A percentile compares a stretch with the other conserved stretches of the same genome.
Evolutionary conservation across 53 echinoderm and acorn worm species (phyloP).

Genomic region (Apostichopus leukothele): DNA sequence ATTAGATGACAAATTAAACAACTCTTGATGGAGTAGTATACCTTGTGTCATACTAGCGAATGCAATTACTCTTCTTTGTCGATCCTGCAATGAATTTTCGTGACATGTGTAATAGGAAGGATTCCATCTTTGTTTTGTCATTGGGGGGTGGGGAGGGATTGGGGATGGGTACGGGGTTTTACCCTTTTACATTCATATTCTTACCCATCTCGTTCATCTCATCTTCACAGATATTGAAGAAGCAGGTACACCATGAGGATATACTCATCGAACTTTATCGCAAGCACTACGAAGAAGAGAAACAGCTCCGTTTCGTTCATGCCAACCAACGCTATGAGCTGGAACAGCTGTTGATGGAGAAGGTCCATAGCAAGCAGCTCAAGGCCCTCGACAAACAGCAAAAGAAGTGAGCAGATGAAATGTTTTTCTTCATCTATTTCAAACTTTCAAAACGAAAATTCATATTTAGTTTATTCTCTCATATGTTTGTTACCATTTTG

Average conservation of each 20-base stretch:
- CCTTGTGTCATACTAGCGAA: no score
- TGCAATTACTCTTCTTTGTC: no score
- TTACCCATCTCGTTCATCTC: background rate
- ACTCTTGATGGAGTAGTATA: no score
- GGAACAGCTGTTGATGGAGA: constrained; percentile 74
- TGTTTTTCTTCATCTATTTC: background rate
- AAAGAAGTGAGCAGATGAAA: constrained; percentile 70
- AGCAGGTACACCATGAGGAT: constrained; percentile 71
- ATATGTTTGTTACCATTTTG: no score
- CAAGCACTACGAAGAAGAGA: constrained; percentile 71
- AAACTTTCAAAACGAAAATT: no score
- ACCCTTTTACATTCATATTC: background rate
- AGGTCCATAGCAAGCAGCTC: constrained; percentile 81
- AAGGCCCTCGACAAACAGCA: constrained; percentile 78
- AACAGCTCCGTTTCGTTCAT: constrained; percentile 76
- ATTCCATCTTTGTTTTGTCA: no score
- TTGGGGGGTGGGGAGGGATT: no score
- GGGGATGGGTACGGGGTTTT: background rate
- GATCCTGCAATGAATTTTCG: no score
- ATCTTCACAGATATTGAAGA: constrained; percentile 59
- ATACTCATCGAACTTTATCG: constrained; percentile 70
- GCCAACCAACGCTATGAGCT: constrained; percentile 74
- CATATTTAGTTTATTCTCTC: no score
- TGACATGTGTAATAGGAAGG: no score
- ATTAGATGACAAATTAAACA: no score